These are phyloP conservation scores for Sturmia bella DNA, from an alignment of 2,888 invertebrate genomes.

Conservation along the genomic window DNA sequence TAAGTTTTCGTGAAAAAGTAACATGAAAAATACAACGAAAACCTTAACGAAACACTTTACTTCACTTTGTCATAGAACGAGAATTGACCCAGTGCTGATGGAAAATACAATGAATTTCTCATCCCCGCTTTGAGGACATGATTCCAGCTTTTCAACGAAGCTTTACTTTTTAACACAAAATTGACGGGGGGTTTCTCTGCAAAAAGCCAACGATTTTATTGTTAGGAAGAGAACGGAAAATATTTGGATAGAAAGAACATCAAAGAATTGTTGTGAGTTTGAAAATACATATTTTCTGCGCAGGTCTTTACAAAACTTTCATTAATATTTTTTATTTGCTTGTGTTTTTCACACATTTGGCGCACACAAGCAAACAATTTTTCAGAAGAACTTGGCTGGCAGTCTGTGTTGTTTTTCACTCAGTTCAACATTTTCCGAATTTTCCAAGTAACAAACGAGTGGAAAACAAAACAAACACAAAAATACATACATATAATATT, in stretches of 20 bases:
- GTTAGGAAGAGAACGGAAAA: background rate
- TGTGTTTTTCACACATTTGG: background rate
- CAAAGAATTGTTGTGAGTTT: background rate
- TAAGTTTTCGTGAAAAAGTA: no score
- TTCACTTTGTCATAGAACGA: no score
- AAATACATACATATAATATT: slow-evolving; percentile 16
- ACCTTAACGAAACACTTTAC: no score
- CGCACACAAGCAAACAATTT: background rate
- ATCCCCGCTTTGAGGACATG: no score
- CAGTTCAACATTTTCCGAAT: slow-evolving; percentile 59
- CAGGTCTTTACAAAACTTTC: slow-evolving; percentile 55
- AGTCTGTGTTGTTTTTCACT: slow-evolving; percentile 35
- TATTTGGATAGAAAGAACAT: background rate
- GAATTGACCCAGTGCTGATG: no score
- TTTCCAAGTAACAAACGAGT: slow-evolving; percentile 56
- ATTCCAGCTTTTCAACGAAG: no score
- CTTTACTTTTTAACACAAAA: background rate
- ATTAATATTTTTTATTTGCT: slow-evolving; percentile 46
- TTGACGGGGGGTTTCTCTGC: no score
- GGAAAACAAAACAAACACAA: slow-evolving; percentile 24
- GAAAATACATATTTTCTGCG: slow-evolving; percentile 33
- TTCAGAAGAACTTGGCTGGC: slow-evolving; percentile 40
- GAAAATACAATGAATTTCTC: no score
- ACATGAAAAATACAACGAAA: no score
- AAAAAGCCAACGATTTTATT: background rate